phyloP scores from a whole-genome alignment of 2,888 invertebrate genomes.

The Zaprionus obscuricornis region DNA sequence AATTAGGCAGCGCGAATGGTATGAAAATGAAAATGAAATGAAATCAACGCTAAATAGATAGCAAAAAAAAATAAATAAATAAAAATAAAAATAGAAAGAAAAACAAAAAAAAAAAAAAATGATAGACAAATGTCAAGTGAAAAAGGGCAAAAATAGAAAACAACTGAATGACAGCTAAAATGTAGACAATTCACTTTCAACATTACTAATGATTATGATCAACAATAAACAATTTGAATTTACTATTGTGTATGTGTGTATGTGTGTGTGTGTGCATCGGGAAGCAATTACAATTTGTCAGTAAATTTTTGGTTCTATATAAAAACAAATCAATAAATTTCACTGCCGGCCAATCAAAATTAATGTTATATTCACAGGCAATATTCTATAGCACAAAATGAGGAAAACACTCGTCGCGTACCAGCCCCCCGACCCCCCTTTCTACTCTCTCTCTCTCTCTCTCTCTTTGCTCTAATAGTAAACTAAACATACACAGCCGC shows the following conservation, averaged over 20 bases:
- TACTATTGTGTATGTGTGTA: not conserved
- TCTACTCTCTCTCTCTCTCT: too few relatives aligned
- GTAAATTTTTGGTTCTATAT: too few relatives aligned
- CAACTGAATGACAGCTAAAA: constrained; percentile 1
- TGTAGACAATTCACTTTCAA: constrained; percentile 3
- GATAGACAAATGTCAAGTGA: constrained; percentile 21
- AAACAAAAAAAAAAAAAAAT: constrained; percentile 18
- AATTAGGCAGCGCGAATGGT: constrained; percentile 35
- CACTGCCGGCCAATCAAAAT: constrained; percentile 26
- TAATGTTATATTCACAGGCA: constrained; percentile 46
- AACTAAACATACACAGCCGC: constrained; percentile 16
- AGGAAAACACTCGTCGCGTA: constrained; percentile 1
- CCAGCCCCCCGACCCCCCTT: too few relatives aligned
- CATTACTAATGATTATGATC: constrained; percentile 31
- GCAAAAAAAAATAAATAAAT: constrained; percentile 45
- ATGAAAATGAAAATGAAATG: constrained; percentile 19
- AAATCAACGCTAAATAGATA: constrained; percentile 52
- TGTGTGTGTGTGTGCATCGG: not conserved
- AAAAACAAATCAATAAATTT: constrained; percentile 48
- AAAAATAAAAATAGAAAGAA: constrained; percentile 40
- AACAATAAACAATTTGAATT: constrained; percentile 6
- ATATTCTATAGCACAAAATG: constrained; percentile 15
- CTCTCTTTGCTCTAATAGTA: too few relatives aligned
- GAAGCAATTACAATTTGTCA: constrained; percentile 36
- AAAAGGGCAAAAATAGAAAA: too few relatives aligned